phyloP scores from a whole-genome alignment of 2,113 vertebrate genomes.

The Pseudorasbora parva region DNA sequence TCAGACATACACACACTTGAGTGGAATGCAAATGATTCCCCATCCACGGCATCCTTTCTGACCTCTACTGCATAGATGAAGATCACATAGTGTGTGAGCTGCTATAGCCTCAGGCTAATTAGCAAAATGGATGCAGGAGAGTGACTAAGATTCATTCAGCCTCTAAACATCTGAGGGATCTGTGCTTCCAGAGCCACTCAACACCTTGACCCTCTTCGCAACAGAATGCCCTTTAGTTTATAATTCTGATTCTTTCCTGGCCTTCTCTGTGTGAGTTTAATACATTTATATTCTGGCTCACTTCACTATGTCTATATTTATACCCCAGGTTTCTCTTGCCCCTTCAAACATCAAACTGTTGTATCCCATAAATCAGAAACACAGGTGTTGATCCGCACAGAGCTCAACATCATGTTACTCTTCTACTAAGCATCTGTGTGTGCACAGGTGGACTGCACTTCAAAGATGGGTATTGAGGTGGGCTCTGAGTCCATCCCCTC shows the following conservation, averaged over 20 bases:
- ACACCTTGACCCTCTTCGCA: conserved; percentile 38
- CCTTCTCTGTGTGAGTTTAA: conserved; percentile 12
- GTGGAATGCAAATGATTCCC: conserved; percentile 49
- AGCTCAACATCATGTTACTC: conserved; percentile 36
- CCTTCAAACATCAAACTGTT: background rate
- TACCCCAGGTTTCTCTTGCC: background rate
- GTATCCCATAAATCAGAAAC: background rate
- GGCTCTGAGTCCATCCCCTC: conserved; percentile 21
- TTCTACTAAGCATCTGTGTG: conserved; percentile 43
- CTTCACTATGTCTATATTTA: conserved; percentile 29
- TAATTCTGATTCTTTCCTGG: conserved; percentile 6
- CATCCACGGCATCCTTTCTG: conserved; percentile 5
- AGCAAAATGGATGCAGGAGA: conserved; percentile 43
- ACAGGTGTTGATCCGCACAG: conserved; percentile 43
- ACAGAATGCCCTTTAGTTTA: conserved; percentile 32
- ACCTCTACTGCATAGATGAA: conserved; percentile 6
- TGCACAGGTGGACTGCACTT: conserved; percentile 49
- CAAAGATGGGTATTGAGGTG: conserved; percentile 45
- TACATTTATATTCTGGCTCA: conserved; percentile 9
- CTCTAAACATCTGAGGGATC: conserved; percentile 42
- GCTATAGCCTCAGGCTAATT: conserved; percentile 47
- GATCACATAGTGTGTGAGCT: background rate
- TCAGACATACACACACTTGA: conserved; percentile 20
- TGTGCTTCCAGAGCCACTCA: conserved; percentile 38
- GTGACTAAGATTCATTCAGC: conserved; percentile 45